These are phyloP conservation scores for Eunapius fragilis DNA, from an alignment of 37 sponge, comb jelly and placozoan species.

Conservation along the genomic window DNA sequence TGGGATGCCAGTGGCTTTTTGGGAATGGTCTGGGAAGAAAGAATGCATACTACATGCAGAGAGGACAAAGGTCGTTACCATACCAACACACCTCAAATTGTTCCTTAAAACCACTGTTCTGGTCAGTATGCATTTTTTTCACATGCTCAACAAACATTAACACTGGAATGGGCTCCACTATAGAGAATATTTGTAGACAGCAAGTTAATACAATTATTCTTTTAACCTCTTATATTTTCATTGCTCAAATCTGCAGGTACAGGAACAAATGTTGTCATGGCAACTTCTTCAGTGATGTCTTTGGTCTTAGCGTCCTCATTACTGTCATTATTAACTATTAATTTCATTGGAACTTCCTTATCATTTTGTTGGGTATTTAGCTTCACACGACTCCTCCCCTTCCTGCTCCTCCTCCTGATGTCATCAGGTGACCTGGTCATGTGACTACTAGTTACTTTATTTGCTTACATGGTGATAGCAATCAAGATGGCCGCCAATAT, in stretches of 20 bases:
- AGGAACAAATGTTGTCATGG: no score
- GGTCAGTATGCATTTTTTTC: not conserved
- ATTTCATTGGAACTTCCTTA: not conserved
- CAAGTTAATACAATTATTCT: no score
- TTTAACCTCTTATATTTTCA: not conserved
- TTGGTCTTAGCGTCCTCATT: no score
- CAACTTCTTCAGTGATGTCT: no score
- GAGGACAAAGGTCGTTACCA: not conserved
- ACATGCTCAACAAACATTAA: not conserved
- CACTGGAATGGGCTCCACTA: not conserved
- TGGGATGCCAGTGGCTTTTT: not conserved
- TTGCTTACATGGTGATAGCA: not conserved
- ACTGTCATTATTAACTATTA: not conserved
- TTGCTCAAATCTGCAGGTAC: not conserved
- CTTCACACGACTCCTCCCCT: not conserved
- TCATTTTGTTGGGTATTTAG: not conserved
- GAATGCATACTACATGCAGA: not conserved
- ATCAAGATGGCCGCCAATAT: not conserved
- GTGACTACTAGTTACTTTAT: not conserved
- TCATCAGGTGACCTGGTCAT: not conserved
- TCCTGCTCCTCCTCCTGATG: not conserved
- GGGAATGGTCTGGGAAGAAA: not conserved
- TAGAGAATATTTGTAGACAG: no score
- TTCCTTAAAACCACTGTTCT: not conserved
- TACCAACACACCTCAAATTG: not conserved